Evolutionary conservation across 1,140 invertebrate genomes (phyloP).

Genomic region (Drosophila ohnishii): DNA sequence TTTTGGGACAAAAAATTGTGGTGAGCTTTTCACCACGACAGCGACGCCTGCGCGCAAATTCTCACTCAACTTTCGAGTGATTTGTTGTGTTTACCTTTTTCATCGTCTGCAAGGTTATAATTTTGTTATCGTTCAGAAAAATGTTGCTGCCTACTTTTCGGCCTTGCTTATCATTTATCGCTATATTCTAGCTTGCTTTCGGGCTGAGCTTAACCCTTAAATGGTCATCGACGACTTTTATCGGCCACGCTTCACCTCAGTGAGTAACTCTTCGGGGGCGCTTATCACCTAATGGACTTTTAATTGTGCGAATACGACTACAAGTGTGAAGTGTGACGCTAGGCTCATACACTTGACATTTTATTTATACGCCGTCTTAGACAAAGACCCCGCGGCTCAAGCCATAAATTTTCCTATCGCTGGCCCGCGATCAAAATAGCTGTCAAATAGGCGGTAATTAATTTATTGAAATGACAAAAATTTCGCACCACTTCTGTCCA

Average conservation of each 20-base stretch:
- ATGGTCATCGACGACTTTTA: background rate
- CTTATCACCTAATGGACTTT: slow-evolving; percentile 69
- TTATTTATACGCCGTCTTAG: slow-evolving; percentile 25
- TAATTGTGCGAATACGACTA: slow-evolving; percentile 49
- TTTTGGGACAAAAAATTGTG: slow-evolving; percentile 52
- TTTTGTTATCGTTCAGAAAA: slow-evolving; percentile 1
- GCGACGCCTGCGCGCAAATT: slow-evolving; percentile 28
- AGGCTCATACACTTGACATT: slow-evolving; percentile 25
- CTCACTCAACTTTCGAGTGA: slow-evolving; percentile 50
- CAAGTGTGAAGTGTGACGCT: slow-evolving; percentile 6
- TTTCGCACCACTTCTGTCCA: slow-evolving; percentile 55
- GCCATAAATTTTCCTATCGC: slow-evolving; percentile 59
- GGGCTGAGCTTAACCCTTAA: slow-evolving; percentile 37
- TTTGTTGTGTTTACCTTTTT: slow-evolving; percentile 34
- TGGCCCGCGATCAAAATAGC: slow-evolving; percentile 64
- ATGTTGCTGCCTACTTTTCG: slow-evolving; percentile 47
- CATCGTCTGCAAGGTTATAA: slow-evolving; percentile 28
- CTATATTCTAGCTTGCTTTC: slow-evolving; percentile 36
- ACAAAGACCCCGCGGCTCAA: slow-evolving; percentile 12
- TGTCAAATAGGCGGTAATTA: slow-evolving; percentile 51
- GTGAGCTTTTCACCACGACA: slow-evolving; percentile 61
- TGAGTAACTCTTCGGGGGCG: slow-evolving; percentile 11
- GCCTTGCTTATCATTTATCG: background rate
- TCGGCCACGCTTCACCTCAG: background rate
- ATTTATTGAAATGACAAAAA: slow-evolving; percentile 55